A percentile compares a stretch with the other conserved stretches of the same genome.
phyloP scores from a whole-genome alignment of 2,888 invertebrate genomes.

The Ferrisia virgata region DNA sequence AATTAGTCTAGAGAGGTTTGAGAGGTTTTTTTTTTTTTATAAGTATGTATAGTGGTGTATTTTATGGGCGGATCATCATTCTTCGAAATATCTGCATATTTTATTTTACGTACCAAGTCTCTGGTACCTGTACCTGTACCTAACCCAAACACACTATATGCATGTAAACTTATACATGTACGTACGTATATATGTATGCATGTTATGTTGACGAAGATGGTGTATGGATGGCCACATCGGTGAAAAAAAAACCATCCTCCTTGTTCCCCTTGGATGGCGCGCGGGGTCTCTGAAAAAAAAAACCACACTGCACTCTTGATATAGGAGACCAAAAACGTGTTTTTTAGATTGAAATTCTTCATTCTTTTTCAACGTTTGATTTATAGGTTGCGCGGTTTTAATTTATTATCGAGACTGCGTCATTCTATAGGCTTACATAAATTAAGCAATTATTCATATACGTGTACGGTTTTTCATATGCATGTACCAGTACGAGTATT shows the following conservation, averaged over 20 bases:
- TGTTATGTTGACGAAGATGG: background rate
- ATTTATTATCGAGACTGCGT: slow-evolving; percentile 32
- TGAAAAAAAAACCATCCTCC: background rate
- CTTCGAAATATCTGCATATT: slow-evolving; percentile 24
- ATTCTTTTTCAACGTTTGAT: slow-evolving; percentile 22
- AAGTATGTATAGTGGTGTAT: background rate
- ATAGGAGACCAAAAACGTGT: slow-evolving; percentile 18
- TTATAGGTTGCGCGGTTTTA: slow-evolving; percentile 27
- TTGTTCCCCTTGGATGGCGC: background rate
- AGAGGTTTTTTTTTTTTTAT: too few relatives aligned
- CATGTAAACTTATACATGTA: background rate
- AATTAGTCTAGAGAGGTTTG: background rate
- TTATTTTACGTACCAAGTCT: background rate
- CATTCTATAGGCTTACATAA: slow-evolving; percentile 36
- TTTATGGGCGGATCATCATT: slow-evolving; percentile 11
- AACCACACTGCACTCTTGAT: background rate
- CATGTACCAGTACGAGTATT: too few relatives aligned
- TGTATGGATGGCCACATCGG: background rate
- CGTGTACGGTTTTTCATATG: background rate
- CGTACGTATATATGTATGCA: background rate
- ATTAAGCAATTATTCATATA: slow-evolving; percentile 37
- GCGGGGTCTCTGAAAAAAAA: background rate
- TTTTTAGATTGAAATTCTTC: slow-evolving; percentile 30
- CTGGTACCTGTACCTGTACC: background rate
- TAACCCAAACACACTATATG: background rate